Conservation (phyloP, 1,140 invertebrate species). For the Neoseiulus cucumeris region DNA sequence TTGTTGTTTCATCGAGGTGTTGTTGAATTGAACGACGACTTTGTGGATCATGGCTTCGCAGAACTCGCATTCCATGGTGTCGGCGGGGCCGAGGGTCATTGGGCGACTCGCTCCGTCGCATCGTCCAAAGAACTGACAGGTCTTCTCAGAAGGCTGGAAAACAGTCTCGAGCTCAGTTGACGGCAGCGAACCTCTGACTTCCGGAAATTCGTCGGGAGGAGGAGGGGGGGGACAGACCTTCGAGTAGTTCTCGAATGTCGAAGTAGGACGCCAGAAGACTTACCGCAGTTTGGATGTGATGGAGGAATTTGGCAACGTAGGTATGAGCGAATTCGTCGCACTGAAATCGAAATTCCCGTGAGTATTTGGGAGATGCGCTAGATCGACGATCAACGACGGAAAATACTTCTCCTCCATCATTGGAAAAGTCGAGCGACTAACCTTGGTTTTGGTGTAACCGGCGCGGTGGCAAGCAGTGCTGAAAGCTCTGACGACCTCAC, state of each 20-base stretch:
- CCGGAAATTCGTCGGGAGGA: no score
- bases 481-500: not conserved
- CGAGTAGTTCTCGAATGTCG: no score
- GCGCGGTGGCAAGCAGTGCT: not conserved
- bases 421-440: not conserved
- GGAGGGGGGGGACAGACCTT: no score
- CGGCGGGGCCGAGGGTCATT: not conserved
- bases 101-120: not conserved
- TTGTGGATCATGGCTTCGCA: constrained; percentile 4
- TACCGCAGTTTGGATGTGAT: not conserved
- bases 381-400: no score
- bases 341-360: not conserved
- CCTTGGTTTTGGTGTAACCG: not conserved
- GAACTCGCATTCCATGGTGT: not conserved
- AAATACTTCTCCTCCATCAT: no score
- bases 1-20: not conserved
- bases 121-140: not conserved
- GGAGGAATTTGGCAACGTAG: not conserved
- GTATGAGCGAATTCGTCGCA: not conserved
- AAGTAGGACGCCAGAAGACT: no score
- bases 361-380: no score
- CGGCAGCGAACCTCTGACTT: no score
- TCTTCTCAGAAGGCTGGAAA: not conserved
- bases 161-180: no score
- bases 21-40: not conserved